A percentile compares a stretch with the other conserved stretches of the same genome.
Evolutionary conservation across 2,797 vertebrate species (phyloP).

Genomic region (Spatula clypeata): DNA sequence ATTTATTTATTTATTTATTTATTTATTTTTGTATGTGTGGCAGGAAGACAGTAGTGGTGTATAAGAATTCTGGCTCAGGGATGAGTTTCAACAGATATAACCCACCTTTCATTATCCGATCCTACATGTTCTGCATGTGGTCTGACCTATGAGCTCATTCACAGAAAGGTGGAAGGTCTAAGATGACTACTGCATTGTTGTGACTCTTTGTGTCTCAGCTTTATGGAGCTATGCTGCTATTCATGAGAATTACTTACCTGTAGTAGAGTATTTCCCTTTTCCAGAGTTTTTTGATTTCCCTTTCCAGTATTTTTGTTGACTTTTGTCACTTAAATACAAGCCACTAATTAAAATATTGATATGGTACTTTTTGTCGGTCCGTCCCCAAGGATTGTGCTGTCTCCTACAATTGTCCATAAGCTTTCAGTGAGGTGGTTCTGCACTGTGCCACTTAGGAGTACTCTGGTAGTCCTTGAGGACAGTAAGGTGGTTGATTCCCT

Average conservation of each 20-base stretch:
- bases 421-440: not conserved
- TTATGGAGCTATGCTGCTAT: not conserved
- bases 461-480: not conserved
- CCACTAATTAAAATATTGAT: accelerated
- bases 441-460: not conserved
- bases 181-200: not conserved
- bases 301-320: not conserved
- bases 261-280: not conserved
- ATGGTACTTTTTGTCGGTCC: accelerated
- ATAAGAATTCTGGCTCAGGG: not conserved
- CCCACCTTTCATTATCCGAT: not conserved
- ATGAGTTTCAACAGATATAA: not conserved
- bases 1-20: accelerated
- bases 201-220: not conserved
- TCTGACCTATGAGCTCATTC: not conserved
- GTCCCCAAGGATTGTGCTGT: not conserved
- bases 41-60: not conserved
- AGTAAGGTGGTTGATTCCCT: not conserved
- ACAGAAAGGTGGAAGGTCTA: not conserved
- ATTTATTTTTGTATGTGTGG: too few relatives aligned
- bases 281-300: not conserved
- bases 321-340: not conserved
- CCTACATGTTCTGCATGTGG: not conserved
- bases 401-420: not conserved
- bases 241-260: not conserved